phyloP scores from a whole-genome alignment of 2,888 invertebrate genomes.

The Eupithecia vulgata region DNA sequence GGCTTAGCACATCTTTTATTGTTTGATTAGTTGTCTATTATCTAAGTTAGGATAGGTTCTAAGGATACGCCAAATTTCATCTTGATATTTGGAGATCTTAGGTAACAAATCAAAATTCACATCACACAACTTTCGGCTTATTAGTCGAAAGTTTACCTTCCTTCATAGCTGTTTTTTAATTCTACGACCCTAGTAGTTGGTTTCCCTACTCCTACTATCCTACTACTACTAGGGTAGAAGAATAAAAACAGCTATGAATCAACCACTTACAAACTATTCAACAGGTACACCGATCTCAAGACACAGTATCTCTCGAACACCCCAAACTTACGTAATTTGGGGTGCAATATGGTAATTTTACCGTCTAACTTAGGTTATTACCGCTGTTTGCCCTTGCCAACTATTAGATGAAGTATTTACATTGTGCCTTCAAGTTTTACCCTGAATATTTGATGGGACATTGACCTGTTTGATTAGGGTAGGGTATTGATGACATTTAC shows the following conservation, averaged over 20 bases:
- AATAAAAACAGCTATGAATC: slow-evolving; percentile 7
- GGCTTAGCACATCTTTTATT: too few relatives aligned
- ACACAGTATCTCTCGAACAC: slow-evolving; percentile 27
- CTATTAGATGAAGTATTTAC: slow-evolving; percentile 26
- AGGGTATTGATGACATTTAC: slow-evolving; percentile 7
- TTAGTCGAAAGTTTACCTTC: too few relatives aligned
- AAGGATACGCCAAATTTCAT: too few relatives aligned
- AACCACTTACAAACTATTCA: slow-evolving; percentile 25
- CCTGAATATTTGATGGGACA: slow-evolving; percentile 17
- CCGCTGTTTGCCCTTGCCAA: slow-evolving; percentile 20
- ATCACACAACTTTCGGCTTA: too few relatives aligned
- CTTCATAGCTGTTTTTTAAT: too few relatives aligned
- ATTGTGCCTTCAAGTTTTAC: slow-evolving; percentile 4
- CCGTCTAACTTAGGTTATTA: slow-evolving; percentile 40
- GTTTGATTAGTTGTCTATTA: too few relatives aligned
- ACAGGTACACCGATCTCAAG: slow-evolving; percentile 27
- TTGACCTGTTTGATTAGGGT: slow-evolving; percentile 4
- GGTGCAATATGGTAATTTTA: slow-evolving; percentile 44
- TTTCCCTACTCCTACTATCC: too few relatives aligned
- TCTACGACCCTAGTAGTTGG: too few relatives aligned
- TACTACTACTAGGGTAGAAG: too few relatives aligned
- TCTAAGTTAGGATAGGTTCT: too few relatives aligned
- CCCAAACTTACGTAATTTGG: slow-evolving; percentile 38
- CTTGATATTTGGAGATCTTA: too few relatives aligned
- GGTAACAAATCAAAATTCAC: too few relatives aligned